phyloP scores from a whole-genome alignment of 1,140 invertebrate genomes.

The Nixonia krombeini region DNA sequence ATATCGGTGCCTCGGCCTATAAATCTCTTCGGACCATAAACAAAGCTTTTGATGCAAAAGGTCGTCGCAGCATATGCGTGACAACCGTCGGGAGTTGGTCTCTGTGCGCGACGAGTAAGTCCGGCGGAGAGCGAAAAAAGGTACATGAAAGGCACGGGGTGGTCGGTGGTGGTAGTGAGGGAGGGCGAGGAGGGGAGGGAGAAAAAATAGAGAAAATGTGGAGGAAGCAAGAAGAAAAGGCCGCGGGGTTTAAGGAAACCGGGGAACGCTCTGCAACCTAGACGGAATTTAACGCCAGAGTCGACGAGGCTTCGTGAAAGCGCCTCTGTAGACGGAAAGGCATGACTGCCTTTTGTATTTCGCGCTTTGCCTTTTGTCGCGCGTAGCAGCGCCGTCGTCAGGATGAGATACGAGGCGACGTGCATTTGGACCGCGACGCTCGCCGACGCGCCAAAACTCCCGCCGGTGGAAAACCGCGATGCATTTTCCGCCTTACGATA shows the following conservation, averaged over 20 bases:
- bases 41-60: slow-evolving; percentile 67
- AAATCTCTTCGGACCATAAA: slow-evolving; percentile 69
- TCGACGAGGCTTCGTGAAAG: slow-evolving; percentile 16
- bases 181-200: too few species aligned
- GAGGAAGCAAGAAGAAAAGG: slow-evolving; percentile 5
- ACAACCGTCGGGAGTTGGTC: slow-evolving; percentile 32
- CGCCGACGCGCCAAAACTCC: too few species aligned
- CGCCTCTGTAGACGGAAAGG: too few species aligned
- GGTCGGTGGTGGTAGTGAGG: too few species aligned
- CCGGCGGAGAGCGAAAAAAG: slow-evolving; percentile 11
- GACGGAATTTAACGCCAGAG: slow-evolving; percentile 58
- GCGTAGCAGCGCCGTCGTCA: slow-evolving; percentile 4
- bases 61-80: slow-evolving; percentile 60
- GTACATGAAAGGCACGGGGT: slow-evolving; percentile 38
- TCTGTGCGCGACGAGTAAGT: slow-evolving; percentile 13
- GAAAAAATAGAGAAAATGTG: too few species aligned
- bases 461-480: too few species aligned
- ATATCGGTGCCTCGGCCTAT: slow-evolving; percentile 56
- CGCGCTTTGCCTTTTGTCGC: slow-evolving; percentile 42
- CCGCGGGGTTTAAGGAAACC: slow-evolving; percentile 7
- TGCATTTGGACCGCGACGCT: slow-evolving; percentile 26
- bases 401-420: slow-evolving; percentile 34
- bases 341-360: slow-evolving; percentile 38
- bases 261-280: slow-evolving; percentile 39
- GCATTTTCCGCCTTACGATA: too few species aligned